Percentiles rank a stretch among this genome's conserved stretches.
phyloP scores from a whole-genome alignment of 2,797 vertebrate species.

The Falco berigora region DNA sequence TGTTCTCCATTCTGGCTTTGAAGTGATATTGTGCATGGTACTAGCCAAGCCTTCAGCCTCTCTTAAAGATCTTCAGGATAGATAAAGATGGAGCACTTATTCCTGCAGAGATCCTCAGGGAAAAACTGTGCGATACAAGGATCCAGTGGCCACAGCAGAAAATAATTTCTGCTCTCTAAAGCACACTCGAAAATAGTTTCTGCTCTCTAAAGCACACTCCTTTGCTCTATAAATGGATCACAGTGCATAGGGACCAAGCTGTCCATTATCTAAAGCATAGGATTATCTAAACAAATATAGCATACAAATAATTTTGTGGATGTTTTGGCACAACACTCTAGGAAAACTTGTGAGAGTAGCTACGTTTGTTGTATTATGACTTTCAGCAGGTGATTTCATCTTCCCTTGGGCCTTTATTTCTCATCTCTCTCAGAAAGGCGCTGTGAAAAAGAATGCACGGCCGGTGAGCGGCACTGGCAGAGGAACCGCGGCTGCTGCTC shows the following conservation, averaged over 20 bases:
- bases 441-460: not conserved
- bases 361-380: not conserved
- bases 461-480: not conserved
- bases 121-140: not conserved
- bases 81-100: not conserved
- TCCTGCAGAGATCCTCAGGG: not conserved
- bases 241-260: not conserved
- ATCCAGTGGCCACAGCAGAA: not conserved
- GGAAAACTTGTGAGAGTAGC: not conserved
- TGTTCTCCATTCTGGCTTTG: not conserved
- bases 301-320: accelerated
- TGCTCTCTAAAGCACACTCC: not conserved
- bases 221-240: not conserved
- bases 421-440: not conserved
- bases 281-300: not conserved
- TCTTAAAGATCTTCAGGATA: not conserved
- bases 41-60: not conserved
- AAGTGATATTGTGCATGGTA: not conserved
- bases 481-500: not conserved
- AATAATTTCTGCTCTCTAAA: not conserved
- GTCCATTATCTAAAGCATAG: not conserved
- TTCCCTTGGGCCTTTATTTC: not conserved
- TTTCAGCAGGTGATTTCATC: not conserved
- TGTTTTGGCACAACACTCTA: not conserved
- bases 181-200: not conserved